Conservation (phyloP, 1,140 invertebrate species). For the Diprion similis region DNA sequence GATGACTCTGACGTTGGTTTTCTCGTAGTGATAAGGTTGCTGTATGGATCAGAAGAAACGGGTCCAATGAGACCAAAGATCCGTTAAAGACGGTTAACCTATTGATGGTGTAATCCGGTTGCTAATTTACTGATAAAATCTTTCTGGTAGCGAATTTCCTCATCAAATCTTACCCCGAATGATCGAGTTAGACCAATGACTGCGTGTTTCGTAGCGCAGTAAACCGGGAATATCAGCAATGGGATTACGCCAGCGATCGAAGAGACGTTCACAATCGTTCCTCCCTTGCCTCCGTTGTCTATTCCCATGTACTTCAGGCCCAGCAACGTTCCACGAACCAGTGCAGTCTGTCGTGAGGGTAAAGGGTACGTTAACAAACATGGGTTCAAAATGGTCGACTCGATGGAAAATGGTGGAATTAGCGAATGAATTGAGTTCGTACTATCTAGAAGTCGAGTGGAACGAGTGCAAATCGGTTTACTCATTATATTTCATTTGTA, state of each 20-base stretch:
- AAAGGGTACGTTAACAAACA: too few species aligned
- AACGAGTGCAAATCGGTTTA: background rate
- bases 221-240: slow-evolving; percentile 49
- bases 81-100: too few species aligned
- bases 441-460: background rate
- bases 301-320: slow-evolving; percentile 59
- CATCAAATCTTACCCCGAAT: slow-evolving; percentile 42
- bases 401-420: too few species aligned
- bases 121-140: too few species aligned
- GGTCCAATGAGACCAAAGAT: slow-evolving; percentile 27
- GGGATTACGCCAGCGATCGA: slow-evolving; percentile 56
- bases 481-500: background rate
- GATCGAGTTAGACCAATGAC: slow-evolving; percentile 61
- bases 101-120: too few species aligned
- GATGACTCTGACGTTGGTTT: slow-evolving; percentile 52
- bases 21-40: slow-evolving; percentile 36
- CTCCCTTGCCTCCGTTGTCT: slow-evolving; percentile 52
- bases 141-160: background rate
- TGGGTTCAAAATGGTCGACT: background rate
- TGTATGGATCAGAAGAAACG: slow-evolving; percentile 22
- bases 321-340: slow-evolving; percentile 55
- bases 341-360: slow-evolving; percentile 56
- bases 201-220: slow-evolving; percentile 62
- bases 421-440: too few species aligned
- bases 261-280: slow-evolving; percentile 54